Base-by-base conservation (phyloP, 2,888 invertebrate genomes). In the Crocallis elinguaria region DNA sequence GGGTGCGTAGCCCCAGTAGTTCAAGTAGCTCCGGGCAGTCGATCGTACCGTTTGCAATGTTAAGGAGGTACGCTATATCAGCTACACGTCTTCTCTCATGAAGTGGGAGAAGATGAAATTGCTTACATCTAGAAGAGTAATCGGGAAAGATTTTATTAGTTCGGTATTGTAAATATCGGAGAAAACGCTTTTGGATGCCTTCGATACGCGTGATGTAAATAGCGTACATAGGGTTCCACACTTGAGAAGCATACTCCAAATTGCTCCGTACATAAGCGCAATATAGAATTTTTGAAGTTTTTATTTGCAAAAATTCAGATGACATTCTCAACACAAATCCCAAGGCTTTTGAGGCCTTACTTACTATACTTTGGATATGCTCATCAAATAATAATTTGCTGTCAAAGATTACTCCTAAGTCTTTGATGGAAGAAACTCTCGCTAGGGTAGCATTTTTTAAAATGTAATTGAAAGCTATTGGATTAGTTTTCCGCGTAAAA, bases 251-350 rank as follows among this genome's bases (percentile, higher is more conserved):
- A 12, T 30, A 30, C 12, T 30, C 29, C 1, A 30, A 7, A 6
- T 30, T 12, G 29, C 50, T 51, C 2, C 44, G 38, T 12, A 51
- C 50, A 19, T 19, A 42, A 1, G 49, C 19, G 35, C 49, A 46
- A 9, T 42, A 42, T 3, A 46, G 17, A 1, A 51, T 45, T 41
- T 51, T 45, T 2, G 43, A 16, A 3, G 53, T 53, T 49, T 54
- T 54, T 1, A 54, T 41, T 5, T 14, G 36, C 7, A n/a, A 12
- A 36, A 54, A 54, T 0, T 54, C 49, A 0, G 39, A 12, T 1
- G 33, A 16, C 9, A 33, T 9, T 16, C 33, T 1, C 16, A 33
- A 16, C 0, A 33, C 16, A 9, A 33, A 33, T 1, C 33, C 33
- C 1, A 33, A 9, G 1, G 33, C 16, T 16, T 16, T 33, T 3